Percentiles rank a stretch among this genome's conserved stretches.
These are phyloP conservation scores for Nothobranchius kuhntae DNA, from an alignment of 2,113 vertebrate species.

Conservation along the genomic window DNA sequence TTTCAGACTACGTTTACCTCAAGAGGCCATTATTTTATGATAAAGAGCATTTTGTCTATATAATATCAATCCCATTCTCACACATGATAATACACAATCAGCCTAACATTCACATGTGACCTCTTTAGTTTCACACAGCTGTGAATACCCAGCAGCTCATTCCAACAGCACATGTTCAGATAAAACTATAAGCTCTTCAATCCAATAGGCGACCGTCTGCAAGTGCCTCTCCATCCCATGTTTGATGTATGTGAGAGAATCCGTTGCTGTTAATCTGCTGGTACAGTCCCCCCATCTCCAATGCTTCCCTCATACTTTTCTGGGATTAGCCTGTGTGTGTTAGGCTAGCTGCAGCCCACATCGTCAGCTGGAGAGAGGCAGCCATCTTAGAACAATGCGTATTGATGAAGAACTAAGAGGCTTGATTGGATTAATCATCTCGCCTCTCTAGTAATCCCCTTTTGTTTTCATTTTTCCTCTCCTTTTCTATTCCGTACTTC, in stretches of 20 bases:
- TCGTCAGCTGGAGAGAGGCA: conserved; percentile 60
- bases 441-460: conserved; percentile 33
- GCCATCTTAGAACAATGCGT: conserved; percentile 77
- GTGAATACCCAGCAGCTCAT: conserved; percentile 50
- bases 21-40: conserved; percentile 8
- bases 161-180: conserved; percentile 58
- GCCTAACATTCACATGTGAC: conserved; percentile 38
- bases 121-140: conserved; percentile 43
- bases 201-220: conserved; percentile 65
- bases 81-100: conserved; percentile 8
- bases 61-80: conserved; percentile 4
- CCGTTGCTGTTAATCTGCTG: conserved; percentile 69
- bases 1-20: neutral
- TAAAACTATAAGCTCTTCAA: conserved; percentile 63
- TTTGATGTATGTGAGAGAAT: conserved; percentile 48
- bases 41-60: conserved; percentile 5
- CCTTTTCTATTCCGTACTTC: conserved; percentile 32
- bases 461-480: conserved; percentile 50
- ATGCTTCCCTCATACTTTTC: conserved; percentile 66
- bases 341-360: conserved; percentile 69
- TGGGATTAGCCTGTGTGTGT: conserved; percentile 65
- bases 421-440: conserved; percentile 77
- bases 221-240: conserved; percentile 39
- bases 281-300: conserved; percentile 55
- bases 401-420: conserved; percentile 72